These are phyloP conservation scores for Rhyacophila brunnea DNA, from an alignment of 1,140 invertebrate species.

Conservation along the genomic window DNA sequence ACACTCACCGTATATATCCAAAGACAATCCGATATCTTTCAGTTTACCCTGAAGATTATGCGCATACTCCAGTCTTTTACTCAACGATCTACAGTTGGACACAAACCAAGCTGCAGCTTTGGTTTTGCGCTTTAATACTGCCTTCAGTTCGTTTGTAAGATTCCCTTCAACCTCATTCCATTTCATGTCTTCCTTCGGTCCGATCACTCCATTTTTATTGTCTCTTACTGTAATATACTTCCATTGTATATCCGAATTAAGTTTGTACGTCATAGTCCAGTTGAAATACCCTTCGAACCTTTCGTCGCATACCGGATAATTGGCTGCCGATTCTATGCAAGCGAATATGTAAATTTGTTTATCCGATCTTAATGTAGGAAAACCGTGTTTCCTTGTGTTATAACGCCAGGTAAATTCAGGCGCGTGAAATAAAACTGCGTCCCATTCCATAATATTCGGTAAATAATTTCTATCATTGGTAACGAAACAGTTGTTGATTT, in stretches of 20 bases:
- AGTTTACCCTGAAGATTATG: constrained; percentile 57
- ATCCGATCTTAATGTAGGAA: background rate
- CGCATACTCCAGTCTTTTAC: constrained; percentile 57
- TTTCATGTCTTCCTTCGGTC: constrained; percentile 36
- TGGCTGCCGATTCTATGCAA: constrained; percentile 44
- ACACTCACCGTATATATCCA: constrained; percentile 71
- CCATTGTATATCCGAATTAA: constrained; percentile 62
- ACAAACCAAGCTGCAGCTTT: constrained; percentile 63
- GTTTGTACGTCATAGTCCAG: constrained; percentile 64
- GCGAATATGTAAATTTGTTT: constrained; percentile 40
- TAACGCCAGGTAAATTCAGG: constrained; percentile 17
- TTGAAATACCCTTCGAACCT: constrained; percentile 55
- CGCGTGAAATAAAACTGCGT: constrained; percentile 25
- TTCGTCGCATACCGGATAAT: constrained; percentile 42
- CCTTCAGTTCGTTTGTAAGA: constrained; percentile 36
- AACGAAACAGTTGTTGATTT: constrained; percentile 21
- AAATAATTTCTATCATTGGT: constrained; percentile 17
- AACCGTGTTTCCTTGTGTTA: constrained; percentile 13
- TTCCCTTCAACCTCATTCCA: constrained; percentile 41
- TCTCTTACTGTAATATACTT: constrained; percentile 49
- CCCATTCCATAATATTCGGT: constrained; percentile 5
- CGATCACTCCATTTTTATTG: constrained; percentile 38
- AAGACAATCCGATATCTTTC: constrained; percentile 37
- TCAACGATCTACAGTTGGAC: constrained; percentile 59
- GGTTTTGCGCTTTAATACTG: constrained; percentile 42